Conservation (phyloP, 2,888 invertebrate genomes). For the Amphiduros pacificus region DNA sequence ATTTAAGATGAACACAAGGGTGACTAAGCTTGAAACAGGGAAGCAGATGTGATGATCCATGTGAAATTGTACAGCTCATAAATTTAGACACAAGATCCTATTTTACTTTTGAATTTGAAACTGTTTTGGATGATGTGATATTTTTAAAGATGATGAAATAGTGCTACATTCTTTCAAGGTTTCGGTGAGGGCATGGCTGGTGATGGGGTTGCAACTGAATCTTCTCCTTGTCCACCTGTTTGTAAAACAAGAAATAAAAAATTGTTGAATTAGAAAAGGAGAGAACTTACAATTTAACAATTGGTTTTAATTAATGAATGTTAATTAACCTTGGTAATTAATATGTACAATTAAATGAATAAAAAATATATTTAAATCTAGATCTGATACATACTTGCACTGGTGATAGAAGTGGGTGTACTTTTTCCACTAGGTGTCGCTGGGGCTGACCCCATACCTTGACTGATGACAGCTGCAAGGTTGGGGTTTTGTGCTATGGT, state of each 20-base stretch:
- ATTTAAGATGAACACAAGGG: too few species aligned
- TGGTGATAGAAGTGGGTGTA: slow-evolving; percentile 22
- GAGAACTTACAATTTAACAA: too few species aligned
- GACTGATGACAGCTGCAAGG: slow-evolving; percentile 18
- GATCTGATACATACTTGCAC: slow-evolving; percentile 12
- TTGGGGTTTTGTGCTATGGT: slow-evolving; percentile 21
- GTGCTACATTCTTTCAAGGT: too few species aligned
- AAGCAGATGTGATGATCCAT: too few species aligned
- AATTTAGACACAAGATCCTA: too few species aligned
- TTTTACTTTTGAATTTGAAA: too few species aligned
- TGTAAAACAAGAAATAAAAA: neutral
- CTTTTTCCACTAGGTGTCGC: slow-evolving; percentile 20
- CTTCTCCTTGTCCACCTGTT: neutral
- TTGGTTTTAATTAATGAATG: neutral
- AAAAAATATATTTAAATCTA: neutral
- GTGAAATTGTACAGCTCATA: too few species aligned
- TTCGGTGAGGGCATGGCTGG: slow-evolving; percentile 16
- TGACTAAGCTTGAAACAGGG: too few species aligned
- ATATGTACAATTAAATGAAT: neutral
- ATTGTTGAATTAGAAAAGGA: neutral
- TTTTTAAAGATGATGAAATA: too few species aligned
- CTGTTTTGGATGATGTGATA: too few species aligned
- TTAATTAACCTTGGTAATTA: neutral
- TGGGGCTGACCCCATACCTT: slow-evolving; percentile 5
- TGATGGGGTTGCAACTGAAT: slow-evolving; percentile 9